phyloP scores from a whole-genome alignment of 2,113 vertebrate genomes.

The Marmota monax region DNA sequence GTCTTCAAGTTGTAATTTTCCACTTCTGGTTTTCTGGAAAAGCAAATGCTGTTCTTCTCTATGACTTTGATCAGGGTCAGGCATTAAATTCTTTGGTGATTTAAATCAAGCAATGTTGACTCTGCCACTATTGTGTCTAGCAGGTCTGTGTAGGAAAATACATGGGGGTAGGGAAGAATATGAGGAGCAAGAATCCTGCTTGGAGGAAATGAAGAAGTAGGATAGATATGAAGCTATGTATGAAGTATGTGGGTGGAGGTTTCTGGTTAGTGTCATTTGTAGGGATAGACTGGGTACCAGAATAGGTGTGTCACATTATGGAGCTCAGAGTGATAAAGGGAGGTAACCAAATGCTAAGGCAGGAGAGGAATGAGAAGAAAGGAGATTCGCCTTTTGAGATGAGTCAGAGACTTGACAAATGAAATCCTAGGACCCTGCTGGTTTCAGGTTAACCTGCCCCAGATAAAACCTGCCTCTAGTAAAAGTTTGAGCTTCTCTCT shows the following conservation, averaged over 20 bases:
- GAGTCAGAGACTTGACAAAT: background rate
- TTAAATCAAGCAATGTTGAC: conserved; percentile 25
- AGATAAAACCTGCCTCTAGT: background rate
- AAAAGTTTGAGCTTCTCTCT: background rate
- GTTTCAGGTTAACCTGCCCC: background rate
- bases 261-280: background rate
- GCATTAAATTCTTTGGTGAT: background rate
- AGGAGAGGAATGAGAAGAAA: background rate
- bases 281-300: background rate
- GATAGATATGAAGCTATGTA: background rate
- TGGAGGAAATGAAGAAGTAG: background rate
- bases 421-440: fast-evolving
- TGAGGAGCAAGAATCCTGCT: background rate
- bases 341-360: background rate
- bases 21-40: conserved; percentile 38
- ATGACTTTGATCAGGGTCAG: conserved; percentile 22
- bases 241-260: background rate
- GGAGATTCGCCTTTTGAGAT: background rate
- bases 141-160: background rate
- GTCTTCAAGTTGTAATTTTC: conserved; percentile 64
- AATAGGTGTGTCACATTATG: background rate
- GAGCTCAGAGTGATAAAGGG: background rate
- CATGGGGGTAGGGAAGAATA: no score
- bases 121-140: background rate
- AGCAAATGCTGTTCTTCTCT: background rate